Evolutionary conservation across 1,140 invertebrate genomes (phyloP).

Genomic region (Cotesia typhae): DNA sequence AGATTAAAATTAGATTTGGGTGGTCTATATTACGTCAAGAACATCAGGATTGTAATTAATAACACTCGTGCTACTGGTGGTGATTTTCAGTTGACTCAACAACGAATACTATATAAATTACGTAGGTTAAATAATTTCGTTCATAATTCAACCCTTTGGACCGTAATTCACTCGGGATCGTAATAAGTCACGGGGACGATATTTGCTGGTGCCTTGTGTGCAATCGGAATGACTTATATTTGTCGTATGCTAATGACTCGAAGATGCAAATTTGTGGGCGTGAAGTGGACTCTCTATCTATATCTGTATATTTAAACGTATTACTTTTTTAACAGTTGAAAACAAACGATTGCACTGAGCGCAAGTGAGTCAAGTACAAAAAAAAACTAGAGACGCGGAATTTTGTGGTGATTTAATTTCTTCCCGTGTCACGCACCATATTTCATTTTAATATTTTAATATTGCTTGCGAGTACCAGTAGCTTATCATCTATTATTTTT

Average conservation of each 20-base stretch:
- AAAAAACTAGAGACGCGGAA: constrained; percentile 30
- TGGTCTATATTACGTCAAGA: constrained; percentile 28
- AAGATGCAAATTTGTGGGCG: constrained; percentile 50
- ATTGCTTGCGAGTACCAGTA: too few relatives aligned
- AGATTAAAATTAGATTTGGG: constrained; percentile 5
- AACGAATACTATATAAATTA: constrained; percentile 53
- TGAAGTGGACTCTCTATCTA: constrained; percentile 27
- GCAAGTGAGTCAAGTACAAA: constrained; percentile 21
- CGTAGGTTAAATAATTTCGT: constrained; percentile 56
- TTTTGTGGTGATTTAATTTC: constrained; percentile 22
- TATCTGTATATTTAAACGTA: neutral
- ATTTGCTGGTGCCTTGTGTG: neutral
- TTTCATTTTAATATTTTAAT: constrained; percentile 6
- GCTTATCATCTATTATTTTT: too few relatives aligned
- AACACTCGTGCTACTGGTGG: constrained; percentile 46
- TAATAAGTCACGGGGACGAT: neutral
- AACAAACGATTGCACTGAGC: constrained; percentile 37
- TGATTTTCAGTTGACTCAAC: constrained; percentile 14
- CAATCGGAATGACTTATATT: constrained; percentile 40
- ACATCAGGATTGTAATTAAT: constrained; percentile 53
- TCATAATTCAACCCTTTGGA: constrained; percentile 57
- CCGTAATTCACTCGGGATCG: constrained; percentile 46
- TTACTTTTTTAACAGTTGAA: constrained; percentile 14
- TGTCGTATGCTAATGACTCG: constrained; percentile 47
- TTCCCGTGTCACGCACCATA: neutral